Evolutionary conservation across 2,113 vertebrate species (phyloP).

Genomic region (Silurus meridionalis): DNA sequence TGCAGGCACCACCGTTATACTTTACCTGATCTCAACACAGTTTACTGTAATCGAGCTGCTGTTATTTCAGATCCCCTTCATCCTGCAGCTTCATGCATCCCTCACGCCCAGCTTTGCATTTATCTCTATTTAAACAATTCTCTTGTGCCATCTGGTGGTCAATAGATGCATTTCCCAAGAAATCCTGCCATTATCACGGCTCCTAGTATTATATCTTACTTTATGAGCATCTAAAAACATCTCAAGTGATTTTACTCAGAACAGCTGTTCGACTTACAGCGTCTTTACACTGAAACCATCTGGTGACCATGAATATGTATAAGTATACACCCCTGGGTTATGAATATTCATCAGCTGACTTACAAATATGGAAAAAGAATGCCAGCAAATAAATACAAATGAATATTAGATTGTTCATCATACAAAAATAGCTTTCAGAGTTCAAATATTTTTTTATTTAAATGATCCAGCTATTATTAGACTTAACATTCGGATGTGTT

Average conservation of each 20-base stretch:
- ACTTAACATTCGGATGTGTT: not conserved
- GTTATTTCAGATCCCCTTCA: not conserved
- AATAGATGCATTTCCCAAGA: constrained; percentile 36
- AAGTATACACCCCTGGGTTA: not conserved
- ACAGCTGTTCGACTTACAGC: not conserved
- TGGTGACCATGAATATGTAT: not conserved
- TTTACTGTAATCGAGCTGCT: not conserved
- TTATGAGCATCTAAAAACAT: not conserved
- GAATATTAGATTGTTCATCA: not conserved
- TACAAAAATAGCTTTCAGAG: not conserved
- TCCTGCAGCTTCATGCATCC: not conserved
- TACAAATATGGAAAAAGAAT: not conserved
- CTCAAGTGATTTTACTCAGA: not conserved
- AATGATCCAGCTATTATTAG: not conserved
- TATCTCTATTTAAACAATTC: not conserved
- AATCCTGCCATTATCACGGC: constrained; percentile 22
- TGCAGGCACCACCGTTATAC: not conserved
- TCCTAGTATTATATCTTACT: not conserved
- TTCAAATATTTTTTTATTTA: not conserved
- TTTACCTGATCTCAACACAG: not conserved
- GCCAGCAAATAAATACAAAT: not conserved
- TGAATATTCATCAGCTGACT: not conserved
- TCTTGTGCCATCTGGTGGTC: constrained; percentile 20
- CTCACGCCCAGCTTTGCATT: not conserved
- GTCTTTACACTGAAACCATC: constrained; percentile 8